Base-by-base conservation (phyloP, 2,888 invertebrate species). In the Volucella zonaria region DNA sequence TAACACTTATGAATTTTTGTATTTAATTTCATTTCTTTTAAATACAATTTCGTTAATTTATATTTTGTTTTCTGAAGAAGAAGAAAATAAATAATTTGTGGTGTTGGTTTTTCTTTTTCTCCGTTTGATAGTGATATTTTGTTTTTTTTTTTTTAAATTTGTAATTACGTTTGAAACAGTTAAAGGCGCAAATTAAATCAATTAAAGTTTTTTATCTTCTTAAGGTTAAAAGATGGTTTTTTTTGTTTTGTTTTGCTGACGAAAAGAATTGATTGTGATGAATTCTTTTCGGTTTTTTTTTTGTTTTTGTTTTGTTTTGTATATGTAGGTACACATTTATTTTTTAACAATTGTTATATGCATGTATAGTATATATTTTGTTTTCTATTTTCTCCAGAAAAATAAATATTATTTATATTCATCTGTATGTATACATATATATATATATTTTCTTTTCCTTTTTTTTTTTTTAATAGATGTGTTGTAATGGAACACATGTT, bases 131-230 rank as follows among this genome's bases (percentile, higher is more conserved):
- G 59, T 66, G 58, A 79, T 66, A 66, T 78, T 67, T 31, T 49
- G 23, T 47, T 62, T 38, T 18, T 1, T 18, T 3, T 59, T 61
- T 66, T 74, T 73, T 23, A 6, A 31, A 31, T 31, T 51, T 71
- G 54, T 58, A 68, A 31, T 68, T 78, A 82, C 58, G 73, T 83
- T 83, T 83, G 59, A 75, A 83, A 83, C 79, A 75, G 79, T 83
- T 51, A 67, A 83, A 83, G 83, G 80, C 83, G 70, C 70, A 83
- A 83, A 83, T 56, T 52, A 83, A 79, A 71, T 64, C 1, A 67
- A 67, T 77, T 6, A 6, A 70, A 59, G 43, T 51, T 66, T 64
- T 74, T 11, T 52, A 58, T 67, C 56, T 23, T 66, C 15, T 62
- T 38, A 23, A 43, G 51, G 54, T 52, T 64, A 11, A 40, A 74